phyloP scores from a whole-genome alignment of 2,888 invertebrate species.

The Hylaea fasciaria region DNA sequence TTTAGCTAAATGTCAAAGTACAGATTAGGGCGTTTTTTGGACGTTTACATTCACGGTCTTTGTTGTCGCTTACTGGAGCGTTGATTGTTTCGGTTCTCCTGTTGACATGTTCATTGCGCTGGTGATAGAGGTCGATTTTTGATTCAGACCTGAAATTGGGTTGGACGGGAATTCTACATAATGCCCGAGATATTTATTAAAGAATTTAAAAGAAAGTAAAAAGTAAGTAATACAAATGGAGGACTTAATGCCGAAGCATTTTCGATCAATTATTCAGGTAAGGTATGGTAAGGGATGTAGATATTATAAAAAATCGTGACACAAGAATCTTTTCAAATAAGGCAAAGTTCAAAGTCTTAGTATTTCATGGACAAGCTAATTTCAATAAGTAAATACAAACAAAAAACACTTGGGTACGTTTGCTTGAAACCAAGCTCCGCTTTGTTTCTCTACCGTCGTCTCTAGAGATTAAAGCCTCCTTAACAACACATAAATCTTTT shows the following conservation, averaged over 20 bases:
- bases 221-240: too few species aligned
- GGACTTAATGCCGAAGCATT: too few species aligned
- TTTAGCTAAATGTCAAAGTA: conserved; percentile 39
- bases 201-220: too few species aligned
- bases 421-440: conserved; percentile 1
- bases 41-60: conserved; percentile 24
- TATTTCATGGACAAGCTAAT: not conserved
- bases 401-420: not conserved
- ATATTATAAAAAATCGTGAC: too few species aligned
- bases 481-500: conserved; percentile 19
- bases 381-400: not conserved
- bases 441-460: conserved; percentile 6
- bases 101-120: conserved; percentile 2
- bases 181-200: too few species aligned
- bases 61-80: conserved; percentile 24
- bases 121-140: conserved; percentile 1
- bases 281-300: too few species aligned
- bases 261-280: too few species aligned
- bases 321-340: too few species aligned
- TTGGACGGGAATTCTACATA: too few species aligned
- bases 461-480: conserved; percentile 11
- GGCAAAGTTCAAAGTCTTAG: too few species aligned
- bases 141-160: not conserved
- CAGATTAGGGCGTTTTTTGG: conserved; percentile 28
- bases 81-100: conserved; percentile 18